Conservation (phyloP, 2,888 invertebrate species). For the Dicycla oo region DNA sequence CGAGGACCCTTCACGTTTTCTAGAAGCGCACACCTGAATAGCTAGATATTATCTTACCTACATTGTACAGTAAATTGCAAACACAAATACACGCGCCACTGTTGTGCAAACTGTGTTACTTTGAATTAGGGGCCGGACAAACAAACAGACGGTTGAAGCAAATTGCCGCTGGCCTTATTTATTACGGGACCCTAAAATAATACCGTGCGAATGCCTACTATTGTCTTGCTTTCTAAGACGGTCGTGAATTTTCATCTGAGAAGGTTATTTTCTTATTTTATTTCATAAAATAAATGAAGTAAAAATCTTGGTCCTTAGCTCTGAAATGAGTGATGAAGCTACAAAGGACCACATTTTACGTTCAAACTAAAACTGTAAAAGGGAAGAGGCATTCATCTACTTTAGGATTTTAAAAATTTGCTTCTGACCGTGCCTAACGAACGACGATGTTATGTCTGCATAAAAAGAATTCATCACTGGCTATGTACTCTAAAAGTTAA, state of each 20-base stretch:
- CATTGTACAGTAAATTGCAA: conserved; percentile 80
- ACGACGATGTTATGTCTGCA: background rate
- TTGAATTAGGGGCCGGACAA: conserved; percentile 82
- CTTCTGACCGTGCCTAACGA: background rate
- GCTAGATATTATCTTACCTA: conserved; percentile 62
- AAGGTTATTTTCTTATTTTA: background rate
- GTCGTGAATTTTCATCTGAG: conserved; percentile 52
- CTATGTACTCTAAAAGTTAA: background rate
- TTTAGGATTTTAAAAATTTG: background rate
- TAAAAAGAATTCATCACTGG: background rate
- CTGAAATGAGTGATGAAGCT: background rate
- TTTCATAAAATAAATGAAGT: background rate
- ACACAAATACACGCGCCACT: conserved; percentile 78
- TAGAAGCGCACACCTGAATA: conserved; percentile 50
- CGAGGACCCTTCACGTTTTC: conserved; percentile 47
- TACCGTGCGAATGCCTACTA: conserved; percentile 63
- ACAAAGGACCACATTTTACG: conserved; percentile 3
- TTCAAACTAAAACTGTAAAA: background rate
- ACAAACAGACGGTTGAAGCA: conserved; percentile 75
- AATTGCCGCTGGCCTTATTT: conserved; percentile 79
- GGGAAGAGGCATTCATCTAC: background rate
- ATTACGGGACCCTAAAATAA: conserved; percentile 77
- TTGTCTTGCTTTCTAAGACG: conserved; percentile 62
- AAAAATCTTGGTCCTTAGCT: background rate
- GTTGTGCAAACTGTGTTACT: conserved; percentile 83